phyloP scores from a whole-genome alignment of 2,113 vertebrate genomes.

The Coturnix japonica region DNA sequence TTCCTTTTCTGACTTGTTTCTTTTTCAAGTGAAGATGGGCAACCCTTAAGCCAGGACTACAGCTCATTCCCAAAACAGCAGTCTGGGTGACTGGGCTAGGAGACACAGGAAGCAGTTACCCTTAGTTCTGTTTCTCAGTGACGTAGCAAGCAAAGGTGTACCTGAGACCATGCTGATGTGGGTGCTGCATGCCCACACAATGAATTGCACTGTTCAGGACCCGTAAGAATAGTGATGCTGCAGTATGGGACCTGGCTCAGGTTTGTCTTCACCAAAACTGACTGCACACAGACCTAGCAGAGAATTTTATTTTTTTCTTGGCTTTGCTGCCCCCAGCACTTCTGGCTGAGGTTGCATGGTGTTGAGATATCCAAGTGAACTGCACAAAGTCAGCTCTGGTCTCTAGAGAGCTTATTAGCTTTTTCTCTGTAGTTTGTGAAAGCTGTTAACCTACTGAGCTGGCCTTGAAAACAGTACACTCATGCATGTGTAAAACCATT shows the following conservation, averaged over 20 bases:
- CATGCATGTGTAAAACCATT: not conserved
- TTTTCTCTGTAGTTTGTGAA: not conserved
- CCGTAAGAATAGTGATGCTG: not conserved
- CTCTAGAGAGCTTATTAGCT: conserved; percentile 35
- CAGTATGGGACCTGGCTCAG: not conserved
- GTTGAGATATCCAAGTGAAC: not conserved
- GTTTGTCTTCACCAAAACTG: not conserved
- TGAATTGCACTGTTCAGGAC: not conserved
- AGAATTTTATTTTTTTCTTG: not conserved
- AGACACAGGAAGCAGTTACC: not conserved
- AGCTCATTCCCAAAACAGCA: not conserved
- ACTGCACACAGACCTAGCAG: not conserved
- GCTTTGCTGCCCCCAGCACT: not conserved
- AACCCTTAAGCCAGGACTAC: not conserved
- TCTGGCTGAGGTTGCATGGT: not conserved
- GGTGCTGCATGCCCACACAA: rapidly evolving
- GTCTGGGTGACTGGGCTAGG: not conserved
- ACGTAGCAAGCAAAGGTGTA: not conserved
- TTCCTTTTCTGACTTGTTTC: not conserved
- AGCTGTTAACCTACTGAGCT: not conserved
- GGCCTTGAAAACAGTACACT: not conserved
- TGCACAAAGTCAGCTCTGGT: not conserved
- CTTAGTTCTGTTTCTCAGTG: not conserved
- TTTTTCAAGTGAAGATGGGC: not conserved
- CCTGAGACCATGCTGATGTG: not conserved